phyloP scores from a whole-genome alignment of 1,140 invertebrate species.

The Drosophila nigrodunni region DNA sequence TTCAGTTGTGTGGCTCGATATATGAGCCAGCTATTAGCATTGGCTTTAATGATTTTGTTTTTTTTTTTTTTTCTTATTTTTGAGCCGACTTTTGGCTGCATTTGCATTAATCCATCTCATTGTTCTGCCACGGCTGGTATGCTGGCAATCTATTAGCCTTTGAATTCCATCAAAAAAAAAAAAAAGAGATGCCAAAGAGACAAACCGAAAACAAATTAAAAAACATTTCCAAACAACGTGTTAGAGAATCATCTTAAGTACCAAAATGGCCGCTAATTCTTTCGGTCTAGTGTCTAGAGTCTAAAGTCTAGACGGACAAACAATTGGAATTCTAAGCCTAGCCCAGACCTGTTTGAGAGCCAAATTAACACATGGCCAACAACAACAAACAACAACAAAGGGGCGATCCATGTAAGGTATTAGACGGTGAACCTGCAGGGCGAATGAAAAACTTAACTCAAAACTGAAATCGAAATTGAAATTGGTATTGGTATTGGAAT shows the following conservation, averaged over 20 bases:
- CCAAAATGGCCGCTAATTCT: constrained; percentile 49
- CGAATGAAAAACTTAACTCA: constrained; percentile 26
- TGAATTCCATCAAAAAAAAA: constrained; percentile 42
- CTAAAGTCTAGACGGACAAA: constrained; percentile 25
- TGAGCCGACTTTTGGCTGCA: constrained; percentile 13
- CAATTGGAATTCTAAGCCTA: constrained; percentile 33
- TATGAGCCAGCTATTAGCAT: constrained; percentile 64
- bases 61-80: not conserved
- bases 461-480: constrained; percentile 44
- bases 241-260: constrained; percentile 41
- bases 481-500: constrained; percentile 23
- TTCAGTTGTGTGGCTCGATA: constrained; percentile 46
- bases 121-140: constrained; percentile 18
- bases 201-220: constrained; percentile 45
- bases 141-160: constrained; percentile 37
- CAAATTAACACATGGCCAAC: constrained; percentile 44
- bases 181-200: constrained; percentile 18
- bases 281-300: constrained; percentile 24
- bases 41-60: constrained; percentile 59
- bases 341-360: constrained; percentile 43
- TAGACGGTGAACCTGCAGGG: constrained; percentile 42
- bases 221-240: constrained; percentile 36
- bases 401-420: constrained; percentile 36
- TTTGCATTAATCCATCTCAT: constrained; percentile 36
- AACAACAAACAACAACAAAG: constrained; percentile 12